These are phyloP conservation scores for Scytalopus superciliaris DNA, from an alignment of 2,113 vertebrate genomes.

Conservation along the genomic window DNA sequence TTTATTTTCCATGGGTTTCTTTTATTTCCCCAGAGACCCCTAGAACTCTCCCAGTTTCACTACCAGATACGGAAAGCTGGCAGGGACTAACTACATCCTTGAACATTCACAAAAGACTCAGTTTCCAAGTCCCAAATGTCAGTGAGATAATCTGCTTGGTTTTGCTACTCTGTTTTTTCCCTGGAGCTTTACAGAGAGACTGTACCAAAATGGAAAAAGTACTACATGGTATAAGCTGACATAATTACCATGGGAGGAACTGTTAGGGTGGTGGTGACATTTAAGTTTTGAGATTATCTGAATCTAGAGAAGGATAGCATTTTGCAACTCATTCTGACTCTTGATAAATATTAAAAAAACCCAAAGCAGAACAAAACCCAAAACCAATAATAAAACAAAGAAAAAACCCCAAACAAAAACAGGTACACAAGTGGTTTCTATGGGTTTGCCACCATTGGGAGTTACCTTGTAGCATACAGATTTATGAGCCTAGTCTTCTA, in stretches of 20 bases:
- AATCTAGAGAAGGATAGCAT: not conserved
- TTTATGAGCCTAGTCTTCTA: not conserved
- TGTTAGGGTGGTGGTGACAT: not conserved
- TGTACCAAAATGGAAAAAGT: not conserved
- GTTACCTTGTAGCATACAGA: not conserved
- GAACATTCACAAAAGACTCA: not conserved
- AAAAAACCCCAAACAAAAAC: not conserved
- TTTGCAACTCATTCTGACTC: not conserved
- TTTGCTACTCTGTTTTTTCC: not conserved
- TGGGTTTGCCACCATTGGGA: not conserved
- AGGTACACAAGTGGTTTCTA: not conserved
- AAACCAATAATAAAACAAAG: too few relatives aligned
- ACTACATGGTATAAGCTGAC: not conserved
- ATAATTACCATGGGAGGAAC: not conserved
- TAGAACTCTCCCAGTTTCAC: not conserved
- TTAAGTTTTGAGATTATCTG: not conserved
- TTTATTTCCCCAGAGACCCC: not conserved
- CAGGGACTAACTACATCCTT: not conserved
- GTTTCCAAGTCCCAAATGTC: not conserved
- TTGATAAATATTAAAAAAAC: not conserved
- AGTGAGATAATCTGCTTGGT: not conserved
- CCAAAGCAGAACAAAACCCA: not conserved
- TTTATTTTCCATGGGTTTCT: not conserved
- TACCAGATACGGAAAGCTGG: not conserved
- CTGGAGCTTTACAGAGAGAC: not conserved